phyloP scores from a whole-genome alignment of 2,888 invertebrate genomes.

The Chrysodeixis includens region DNA sequence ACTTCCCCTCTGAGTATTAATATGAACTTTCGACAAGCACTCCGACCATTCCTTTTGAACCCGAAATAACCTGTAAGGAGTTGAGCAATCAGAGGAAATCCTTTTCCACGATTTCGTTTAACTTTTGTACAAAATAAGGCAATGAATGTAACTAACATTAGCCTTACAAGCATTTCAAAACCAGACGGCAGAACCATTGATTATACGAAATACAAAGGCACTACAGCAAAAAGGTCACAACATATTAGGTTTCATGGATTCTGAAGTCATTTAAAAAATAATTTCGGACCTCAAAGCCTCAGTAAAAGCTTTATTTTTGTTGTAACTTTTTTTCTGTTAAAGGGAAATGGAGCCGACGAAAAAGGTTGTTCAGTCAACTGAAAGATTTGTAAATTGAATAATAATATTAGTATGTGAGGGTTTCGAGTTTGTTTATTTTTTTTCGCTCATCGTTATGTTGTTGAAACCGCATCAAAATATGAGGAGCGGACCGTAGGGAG shows the following conservation, averaged over 20 bases:
- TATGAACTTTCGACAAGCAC: neutral
- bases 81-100: slow-evolving; percentile 2
- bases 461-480: neutral
- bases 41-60: neutral
- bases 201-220: slow-evolving; percentile 20
- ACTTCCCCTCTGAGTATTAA: neutral
- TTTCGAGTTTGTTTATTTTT: slow-evolving; percentile 21
- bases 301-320: slow-evolving; percentile 43
- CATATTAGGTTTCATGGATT: slow-evolving; percentile 45
- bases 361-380: slow-evolving; percentile 27
- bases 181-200: slow-evolving; percentile 8
- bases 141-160: neutral
- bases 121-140: slow-evolving; percentile 2
- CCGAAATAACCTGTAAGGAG: neutral
- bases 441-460: slow-evolving; percentile 19
- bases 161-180: neutral
- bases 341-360: slow-evolving; percentile 34
- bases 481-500: neutral
- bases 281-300: slow-evolving; percentile 34
- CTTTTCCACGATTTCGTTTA: slow-evolving; percentile 2
- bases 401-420: slow-evolving; percentile 3
- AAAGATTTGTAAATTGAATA: slow-evolving; percentile 37
- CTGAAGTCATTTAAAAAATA: slow-evolving; percentile 47
- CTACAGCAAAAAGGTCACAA: slow-evolving; percentile 50
- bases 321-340: slow-evolving; percentile 41